Percentiles rank a stretch among this genome's conserved stretches.
phyloP scores from a whole-genome alignment of 2,113 vertebrate genomes.

The Motacilla alba region DNA sequence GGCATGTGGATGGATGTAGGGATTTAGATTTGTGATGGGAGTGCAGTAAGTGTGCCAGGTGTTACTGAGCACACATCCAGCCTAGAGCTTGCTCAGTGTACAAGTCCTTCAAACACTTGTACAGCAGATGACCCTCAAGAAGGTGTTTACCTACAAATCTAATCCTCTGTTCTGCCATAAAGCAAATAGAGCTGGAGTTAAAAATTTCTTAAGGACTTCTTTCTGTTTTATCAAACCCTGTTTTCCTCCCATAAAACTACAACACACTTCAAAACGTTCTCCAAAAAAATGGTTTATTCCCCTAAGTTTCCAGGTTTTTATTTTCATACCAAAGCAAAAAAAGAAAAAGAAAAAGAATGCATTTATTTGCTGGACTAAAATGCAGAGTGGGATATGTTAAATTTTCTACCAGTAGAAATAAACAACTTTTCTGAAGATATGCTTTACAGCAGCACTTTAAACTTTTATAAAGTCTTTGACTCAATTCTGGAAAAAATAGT shows the following conservation, averaged over 20 bases:
- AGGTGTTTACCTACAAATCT: neutral
- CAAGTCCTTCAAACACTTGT: neutral
- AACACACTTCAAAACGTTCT: neutral
- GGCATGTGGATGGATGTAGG: neutral
- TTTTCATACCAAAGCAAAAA: neutral
- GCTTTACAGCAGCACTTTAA: neutral
- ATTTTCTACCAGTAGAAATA: neutral
- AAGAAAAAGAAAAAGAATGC: accelerated
- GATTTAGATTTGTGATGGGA: neutral
- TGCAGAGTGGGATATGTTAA: neutral
- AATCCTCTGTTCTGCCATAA: neutral
- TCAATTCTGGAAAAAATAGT: neutral
- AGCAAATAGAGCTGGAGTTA: accelerated
- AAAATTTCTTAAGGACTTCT: neutral
- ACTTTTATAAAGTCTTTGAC: neutral
- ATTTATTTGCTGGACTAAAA: neutral
- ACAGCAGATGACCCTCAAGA: neutral
- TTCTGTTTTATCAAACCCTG: neutral
- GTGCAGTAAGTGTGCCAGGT: neutral
- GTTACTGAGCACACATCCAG: neutral
- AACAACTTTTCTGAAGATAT: neutral
- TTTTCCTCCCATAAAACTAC: neutral
- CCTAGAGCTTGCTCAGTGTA: neutral
- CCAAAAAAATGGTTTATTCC: accelerated
- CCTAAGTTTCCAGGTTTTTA: neutral